These are phyloP conservation scores for Chaenocephalus aceratus DNA, from an alignment of 2,113 vertebrate species.

Conservation along the genomic window DNA sequence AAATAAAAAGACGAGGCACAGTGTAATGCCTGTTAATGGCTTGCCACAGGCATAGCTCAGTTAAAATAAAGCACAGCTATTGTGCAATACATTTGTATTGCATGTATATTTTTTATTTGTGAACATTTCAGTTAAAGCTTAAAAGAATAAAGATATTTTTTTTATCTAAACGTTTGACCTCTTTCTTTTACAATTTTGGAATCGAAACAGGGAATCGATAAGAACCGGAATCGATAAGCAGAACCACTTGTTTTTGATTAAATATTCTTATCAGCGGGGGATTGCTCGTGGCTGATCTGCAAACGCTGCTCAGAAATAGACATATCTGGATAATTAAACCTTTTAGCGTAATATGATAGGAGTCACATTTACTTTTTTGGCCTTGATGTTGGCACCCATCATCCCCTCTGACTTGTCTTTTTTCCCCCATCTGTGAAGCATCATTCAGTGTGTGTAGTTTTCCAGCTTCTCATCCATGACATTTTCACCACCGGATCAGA, in stretches of 20 bases:
- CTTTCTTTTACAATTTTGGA: too few relatives aligned
- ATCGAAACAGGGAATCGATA: too few relatives aligned
- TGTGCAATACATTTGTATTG: too few relatives aligned
- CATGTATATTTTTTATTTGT: too few relatives aligned
- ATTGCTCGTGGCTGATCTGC: slow-evolving; percentile 23
- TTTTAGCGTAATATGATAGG: neutral
- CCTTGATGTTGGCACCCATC: slow-evolving; percentile 9
- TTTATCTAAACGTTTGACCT: too few relatives aligned
- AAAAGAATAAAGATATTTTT: too few relatives aligned
- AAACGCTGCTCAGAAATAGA: slow-evolving; percentile 21
- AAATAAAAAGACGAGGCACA: too few relatives aligned
- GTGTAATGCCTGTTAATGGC: too few relatives aligned
- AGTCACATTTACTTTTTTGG: slow-evolving; percentile 7
- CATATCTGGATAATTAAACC: slow-evolving; percentile 2
- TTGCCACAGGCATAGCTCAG: too few relatives aligned
- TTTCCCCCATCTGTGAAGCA: neutral
- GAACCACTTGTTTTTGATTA: slow-evolving; percentile 7
- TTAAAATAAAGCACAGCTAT: too few relatives aligned
- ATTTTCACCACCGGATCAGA: slow-evolving; percentile 25
- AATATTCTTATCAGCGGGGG: slow-evolving; percentile 18
- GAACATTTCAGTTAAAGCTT: too few relatives aligned
- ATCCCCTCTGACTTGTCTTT: slow-evolving; percentile 5
- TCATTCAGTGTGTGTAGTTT: slow-evolving; percentile 21
- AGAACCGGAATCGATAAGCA: too few relatives aligned
- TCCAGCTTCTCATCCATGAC: slow-evolving; percentile 12